Evolutionary conservation across 2,113 vertebrate genomes (phyloP), one percentile per base, ranked within the genome.

Genomic region (Aspidoscelis tigris): DNA sequence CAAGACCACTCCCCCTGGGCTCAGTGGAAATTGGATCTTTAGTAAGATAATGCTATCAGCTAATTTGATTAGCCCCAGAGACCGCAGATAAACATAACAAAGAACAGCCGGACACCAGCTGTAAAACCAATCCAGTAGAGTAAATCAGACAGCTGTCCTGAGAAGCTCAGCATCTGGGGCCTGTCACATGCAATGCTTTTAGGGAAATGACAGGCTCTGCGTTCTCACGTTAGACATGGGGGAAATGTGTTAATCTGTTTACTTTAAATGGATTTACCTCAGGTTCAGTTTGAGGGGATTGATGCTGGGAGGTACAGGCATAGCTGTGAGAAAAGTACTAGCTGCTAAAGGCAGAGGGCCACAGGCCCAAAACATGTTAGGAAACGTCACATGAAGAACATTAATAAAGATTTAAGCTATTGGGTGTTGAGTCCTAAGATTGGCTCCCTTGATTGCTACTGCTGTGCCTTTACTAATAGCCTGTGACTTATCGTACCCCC

Each of bases 31-130:
- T 88, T 83, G 86, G 89, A 91, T 93, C 91, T 85, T 92, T 93
- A 94, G 88, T 83, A 91, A 93, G 92, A 93, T 91, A 93, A 92
- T 21, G 58, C 85, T 89, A 90, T 92, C 92, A 85, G 78, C 85
- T 93, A 95, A 95, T 96, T 93, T 92, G 92, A 94, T 96, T 95
- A 95, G 91, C 92, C 84, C 86, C 86, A 83, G 92, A 94, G 92
- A 92, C 91, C 84, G 65, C 82, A 91, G 93, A 93, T 94, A 93
- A 93, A 89, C 89, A 93, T 93, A 93, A 95, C 95, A 94, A 93
- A 95, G 92, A 94, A 91, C 92, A 94, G 94, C 90, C 90, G 90
- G 91, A 92, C 94, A 94, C 91, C 94, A 96, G 93, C 94, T 96
- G 95, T 87, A 94, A 94, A 92, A 85, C 82, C 84, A 87, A 90